Base-by-base conservation (phyloP, 2,797 vertebrate species). In the Phaenicophaeus curvirostris region DNA sequence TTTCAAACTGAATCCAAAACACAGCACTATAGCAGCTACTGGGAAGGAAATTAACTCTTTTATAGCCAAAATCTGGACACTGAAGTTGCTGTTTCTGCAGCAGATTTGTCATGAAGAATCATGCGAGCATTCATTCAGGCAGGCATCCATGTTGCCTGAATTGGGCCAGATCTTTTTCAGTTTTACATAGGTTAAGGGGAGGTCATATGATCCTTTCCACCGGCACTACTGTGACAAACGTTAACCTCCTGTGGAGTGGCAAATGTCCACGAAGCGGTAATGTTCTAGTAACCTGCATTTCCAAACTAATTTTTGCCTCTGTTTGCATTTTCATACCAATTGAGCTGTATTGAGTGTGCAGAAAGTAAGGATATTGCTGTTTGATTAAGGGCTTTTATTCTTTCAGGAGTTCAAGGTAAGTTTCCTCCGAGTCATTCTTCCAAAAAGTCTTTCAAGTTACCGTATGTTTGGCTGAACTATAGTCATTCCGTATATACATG, bases 71-170 rank as follows among this genome's bases (percentile, higher is more conserved):
- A 17, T 53, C 10, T 31, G 53, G 17, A 54, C 17, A 31, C 21
- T 48, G 86, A 90, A 82, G 51, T 12, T 62, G 6, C 35, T 55
- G 35, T n/a, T 55, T 62, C 39, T 89, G 59, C 35, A 48, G 59
- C 19, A 50, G 30, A 27, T 67, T 35, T 53, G n/a, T 69, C 55
- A 51, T 4, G 2, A 39, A 15, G 51, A 79, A 14, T 27, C 1
- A 0, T 5, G 4, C 5, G 9, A 51, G 17, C 10, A 0, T 30
- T 74, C 5, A 5, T 19, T 58, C 54, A 55, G 44, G 41, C 62
- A 73, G 42, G 27, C 69, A 82, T 35, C 35, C 55, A 39, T 5
- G 50, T 67, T 63, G 21, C 37, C 21, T 9, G 2, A 31, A 3
- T 57, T 48, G 59, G 15, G 25, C 69, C 84, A 51, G 42, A 44